phyloP scores from a whole-genome alignment of 2,797 vertebrate species.

The Anabas testudineus region DNA sequence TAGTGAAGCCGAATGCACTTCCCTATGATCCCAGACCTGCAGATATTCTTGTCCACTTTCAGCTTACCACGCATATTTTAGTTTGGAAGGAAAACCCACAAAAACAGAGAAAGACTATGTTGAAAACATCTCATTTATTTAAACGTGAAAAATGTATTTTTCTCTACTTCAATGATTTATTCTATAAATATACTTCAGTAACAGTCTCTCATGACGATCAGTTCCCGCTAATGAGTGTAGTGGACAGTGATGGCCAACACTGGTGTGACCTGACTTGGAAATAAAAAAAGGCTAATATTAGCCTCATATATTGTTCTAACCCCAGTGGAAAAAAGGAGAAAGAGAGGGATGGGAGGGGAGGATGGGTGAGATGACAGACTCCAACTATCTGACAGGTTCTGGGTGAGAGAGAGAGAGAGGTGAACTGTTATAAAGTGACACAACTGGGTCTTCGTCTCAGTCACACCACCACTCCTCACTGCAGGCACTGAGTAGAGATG shows the following conservation, averaged over 20 bases:
- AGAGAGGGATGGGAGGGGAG: constrained; percentile 85
- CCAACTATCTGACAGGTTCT: constrained; percentile 74
- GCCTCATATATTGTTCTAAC: constrained; percentile 84
- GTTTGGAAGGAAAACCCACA: neutral
- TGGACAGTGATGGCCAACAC: constrained; percentile 28
- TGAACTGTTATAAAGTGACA: constrained; percentile 94
- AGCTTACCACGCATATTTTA: constrained; percentile 4
- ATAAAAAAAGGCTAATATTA: constrained; percentile 87
- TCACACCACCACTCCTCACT: constrained; percentile 83
- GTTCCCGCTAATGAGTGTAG: constrained; percentile 36
- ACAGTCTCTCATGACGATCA: constrained; percentile 25
- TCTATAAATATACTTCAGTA: constrained; percentile 8
- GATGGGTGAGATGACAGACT: constrained; percentile 71
- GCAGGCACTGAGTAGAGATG: constrained; percentile 85
- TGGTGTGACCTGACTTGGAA: constrained; percentile 53
- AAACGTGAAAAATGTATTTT: neutral
- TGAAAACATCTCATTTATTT: constrained; percentile 5
- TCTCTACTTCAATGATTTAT: neutral
- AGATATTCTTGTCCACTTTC: constrained; percentile 15
- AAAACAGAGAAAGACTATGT: constrained; percentile 3
- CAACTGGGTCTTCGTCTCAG: constrained; percentile 91
- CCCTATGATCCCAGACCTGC: constrained; percentile 23
- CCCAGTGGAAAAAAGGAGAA: constrained; percentile 85
- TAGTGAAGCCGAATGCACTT: constrained; percentile 2
- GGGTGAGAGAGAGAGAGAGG: constrained; percentile 78